A percentile compares a stretch with the other conserved stretches of the same genome.
Evolutionary conservation across 1,140 invertebrate genomes (phyloP).

Genomic region (Ceratina japonica): DNA sequence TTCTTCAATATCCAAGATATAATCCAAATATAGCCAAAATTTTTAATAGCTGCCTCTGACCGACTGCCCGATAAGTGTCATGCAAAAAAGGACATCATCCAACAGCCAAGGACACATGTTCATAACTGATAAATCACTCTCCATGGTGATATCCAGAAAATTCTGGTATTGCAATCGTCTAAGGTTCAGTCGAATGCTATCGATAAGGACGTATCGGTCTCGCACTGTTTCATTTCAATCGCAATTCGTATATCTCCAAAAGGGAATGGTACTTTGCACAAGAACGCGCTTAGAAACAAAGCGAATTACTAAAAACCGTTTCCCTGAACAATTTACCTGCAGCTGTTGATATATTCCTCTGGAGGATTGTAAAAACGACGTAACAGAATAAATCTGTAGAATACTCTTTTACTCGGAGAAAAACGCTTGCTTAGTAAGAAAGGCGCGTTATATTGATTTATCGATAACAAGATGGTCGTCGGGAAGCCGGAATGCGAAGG

Average conservation of each 20-base stretch:
- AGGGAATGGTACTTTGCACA: constrained; percentile 44
- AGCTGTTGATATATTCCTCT: constrained; percentile 36
- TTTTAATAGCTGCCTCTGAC: constrained; percentile 28
- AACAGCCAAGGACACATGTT: constrained; percentile 48
- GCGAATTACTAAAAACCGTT: constrained; percentile 45
- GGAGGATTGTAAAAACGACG: constrained; percentile 25
- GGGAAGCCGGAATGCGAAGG: constrained; percentile 65
- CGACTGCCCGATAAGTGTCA: constrained; percentile 35
- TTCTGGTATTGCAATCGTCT: constrained; percentile 34
- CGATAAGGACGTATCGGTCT: constrained; percentile 18
- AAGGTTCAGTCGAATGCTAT: constrained; percentile 21
- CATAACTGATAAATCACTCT: constrained; percentile 34
- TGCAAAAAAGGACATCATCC: constrained; percentile 49
- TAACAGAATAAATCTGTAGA: constrained; percentile 35
- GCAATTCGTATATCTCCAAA: constrained; percentile 22
- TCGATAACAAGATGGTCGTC: constrained; percentile 73
- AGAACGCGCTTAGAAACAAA: constrained; percentile 41
- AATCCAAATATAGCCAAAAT: constrained; percentile 29
- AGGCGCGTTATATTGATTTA: constrained; percentile 69
- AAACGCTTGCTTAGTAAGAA: constrained; percentile 42
- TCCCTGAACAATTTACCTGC: constrained; percentile 48
- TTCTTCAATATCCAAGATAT: constrained; percentile 6
- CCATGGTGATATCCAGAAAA: constrained; percentile 44
- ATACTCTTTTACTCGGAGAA: constrained; percentile 34
- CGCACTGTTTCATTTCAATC: constrained; percentile 11